Evolutionary conservation across 1,140 invertebrate species (phyloP).

Genomic region (Ditylenchus dipsaci): DNA sequence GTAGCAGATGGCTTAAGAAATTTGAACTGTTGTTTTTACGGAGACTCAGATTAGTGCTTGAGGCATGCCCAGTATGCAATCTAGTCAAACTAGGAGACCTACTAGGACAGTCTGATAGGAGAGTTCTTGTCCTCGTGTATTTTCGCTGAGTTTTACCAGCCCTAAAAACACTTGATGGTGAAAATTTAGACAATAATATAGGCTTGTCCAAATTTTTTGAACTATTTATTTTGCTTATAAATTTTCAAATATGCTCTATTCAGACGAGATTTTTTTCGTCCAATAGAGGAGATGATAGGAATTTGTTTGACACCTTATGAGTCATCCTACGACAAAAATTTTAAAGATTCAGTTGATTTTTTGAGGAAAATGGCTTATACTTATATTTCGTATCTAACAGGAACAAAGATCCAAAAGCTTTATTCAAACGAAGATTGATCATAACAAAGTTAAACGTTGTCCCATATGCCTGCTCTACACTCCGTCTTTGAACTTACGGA

Average conservation of each 20-base stretch:
- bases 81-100: slow-evolving; percentile 1
- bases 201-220: background rate
- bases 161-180: slow-evolving; percentile 4
- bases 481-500: no score
- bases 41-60: background rate
- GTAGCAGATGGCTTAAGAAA: background rate
- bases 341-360: no score
- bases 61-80: background rate
- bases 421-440: no score
- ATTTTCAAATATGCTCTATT: background rate
- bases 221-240: background rate
- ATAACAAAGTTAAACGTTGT: no score
- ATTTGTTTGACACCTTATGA: no score
- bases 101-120: slow-evolving; percentile 28
- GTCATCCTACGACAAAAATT: no score
- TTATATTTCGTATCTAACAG: no score
- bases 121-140: slow-evolving; percentile 35
- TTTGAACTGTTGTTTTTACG: background rate
- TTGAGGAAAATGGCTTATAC: no score
- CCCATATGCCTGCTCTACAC: no score
- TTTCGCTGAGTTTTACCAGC: slow-evolving; percentile 16
- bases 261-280: no score
- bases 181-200: background rate
- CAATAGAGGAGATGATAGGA: no score
- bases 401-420: no score